Percentiles rank a stretch among this genome's conserved stretches.
phyloP scores from a whole-genome alignment of 2,888 invertebrate species.

The Clepsis dumicolana region DNA sequence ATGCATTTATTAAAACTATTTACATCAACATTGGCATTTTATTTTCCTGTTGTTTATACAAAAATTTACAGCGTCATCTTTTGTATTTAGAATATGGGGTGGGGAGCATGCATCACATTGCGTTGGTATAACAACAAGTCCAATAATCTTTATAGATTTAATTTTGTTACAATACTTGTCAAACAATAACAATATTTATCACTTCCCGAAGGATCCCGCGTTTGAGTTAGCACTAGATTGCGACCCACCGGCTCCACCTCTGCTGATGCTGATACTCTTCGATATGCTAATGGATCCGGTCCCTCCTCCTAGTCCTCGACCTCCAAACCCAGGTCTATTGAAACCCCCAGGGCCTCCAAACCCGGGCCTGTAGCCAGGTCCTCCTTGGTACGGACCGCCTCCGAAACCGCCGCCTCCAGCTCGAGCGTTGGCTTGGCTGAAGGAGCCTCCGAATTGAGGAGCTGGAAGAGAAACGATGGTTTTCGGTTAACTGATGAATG shows the following conservation, averaged over 20 bases:
- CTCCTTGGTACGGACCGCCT: slow-evolving; percentile 41
- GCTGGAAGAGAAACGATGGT: slow-evolving; percentile 50
- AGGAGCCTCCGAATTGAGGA: slow-evolving; percentile 57
- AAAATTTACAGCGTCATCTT: neutral
- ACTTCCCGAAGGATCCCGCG: slow-evolving; percentile 49
- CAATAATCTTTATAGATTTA: neutral
- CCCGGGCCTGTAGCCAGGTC: slow-evolving; percentile 39
- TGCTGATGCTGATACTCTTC: slow-evolving; percentile 60
- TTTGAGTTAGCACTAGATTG: slow-evolving; percentile 51
- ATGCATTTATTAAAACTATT: neutral
- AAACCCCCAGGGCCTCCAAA: slow-evolving; percentile 42
- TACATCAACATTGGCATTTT: neutral
- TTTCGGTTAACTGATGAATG: neutral
- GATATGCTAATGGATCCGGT: slow-evolving; percentile 57
- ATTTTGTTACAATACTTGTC: neutral
- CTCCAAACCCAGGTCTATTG: slow-evolving; percentile 29
- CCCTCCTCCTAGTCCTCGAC: slow-evolving; percentile 25
- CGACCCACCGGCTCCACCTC: slow-evolving; percentile 52
- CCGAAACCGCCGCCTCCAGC: slow-evolving; percentile 55
- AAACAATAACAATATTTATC: slow-evolving; percentile 37
- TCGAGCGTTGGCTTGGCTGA: slow-evolving; percentile 54
- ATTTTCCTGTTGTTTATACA: neutral
- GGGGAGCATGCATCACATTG: neutral
- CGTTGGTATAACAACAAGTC: neutral
- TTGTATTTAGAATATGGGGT: neutral